Percentiles rank a stretch among this genome's conserved stretches.
Conservation (phyloP, 1,140 invertebrate genomes). For the Maconellicoccus hirsutus region DNA sequence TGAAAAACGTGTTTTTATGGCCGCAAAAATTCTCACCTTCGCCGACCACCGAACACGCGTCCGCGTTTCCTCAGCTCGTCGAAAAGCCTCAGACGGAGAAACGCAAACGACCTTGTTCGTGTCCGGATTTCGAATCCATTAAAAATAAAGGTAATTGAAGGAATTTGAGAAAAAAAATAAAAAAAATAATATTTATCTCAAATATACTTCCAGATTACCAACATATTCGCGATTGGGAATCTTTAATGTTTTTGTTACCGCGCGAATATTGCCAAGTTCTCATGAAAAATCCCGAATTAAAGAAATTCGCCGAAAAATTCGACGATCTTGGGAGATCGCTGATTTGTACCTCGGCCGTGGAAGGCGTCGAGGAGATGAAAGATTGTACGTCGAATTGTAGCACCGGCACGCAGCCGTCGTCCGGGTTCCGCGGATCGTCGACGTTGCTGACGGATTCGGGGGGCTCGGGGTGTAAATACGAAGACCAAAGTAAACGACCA, state of each 20-base stretch:
- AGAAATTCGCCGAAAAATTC: slow-evolving; percentile 44
- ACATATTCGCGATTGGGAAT: slow-evolving; percentile 83
- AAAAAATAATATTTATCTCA: not conserved
- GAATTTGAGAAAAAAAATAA: too few species aligned
- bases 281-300: slow-evolving; percentile 61
- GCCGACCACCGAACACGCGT: slow-evolving; percentile 26
- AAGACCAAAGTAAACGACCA: slow-evolving; percentile 19
- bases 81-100: slow-evolving; percentile 2
- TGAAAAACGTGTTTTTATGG: slow-evolving; percentile 48
- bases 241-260: slow-evolving; percentile 71
- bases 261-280: slow-evolving; percentile 60
- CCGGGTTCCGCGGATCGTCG: slow-evolving; percentile 71
- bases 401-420: slow-evolving; percentile 62
- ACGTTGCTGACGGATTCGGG: slow-evolving; percentile 66
- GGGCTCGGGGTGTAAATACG: slow-evolving; percentile 55
- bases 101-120: slow-evolving; percentile 60
- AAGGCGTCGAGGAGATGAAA: slow-evolving; percentile 30
- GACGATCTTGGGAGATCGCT: slow-evolving; percentile 47
- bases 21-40: slow-evolving; percentile 37
- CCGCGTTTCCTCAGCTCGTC: slow-evolving; percentile 17
- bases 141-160: slow-evolving; percentile 49
- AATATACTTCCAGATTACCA: slow-evolving; percentile 41
- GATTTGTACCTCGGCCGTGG: slow-evolving; percentile 46
- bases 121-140: slow-evolving; percentile 66
- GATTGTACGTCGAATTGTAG: slow-evolving; percentile 35